Evolutionary conservation across 2,113 vertebrate species (phyloP).

Genomic region (Engraulis encrasicolus): DNA sequence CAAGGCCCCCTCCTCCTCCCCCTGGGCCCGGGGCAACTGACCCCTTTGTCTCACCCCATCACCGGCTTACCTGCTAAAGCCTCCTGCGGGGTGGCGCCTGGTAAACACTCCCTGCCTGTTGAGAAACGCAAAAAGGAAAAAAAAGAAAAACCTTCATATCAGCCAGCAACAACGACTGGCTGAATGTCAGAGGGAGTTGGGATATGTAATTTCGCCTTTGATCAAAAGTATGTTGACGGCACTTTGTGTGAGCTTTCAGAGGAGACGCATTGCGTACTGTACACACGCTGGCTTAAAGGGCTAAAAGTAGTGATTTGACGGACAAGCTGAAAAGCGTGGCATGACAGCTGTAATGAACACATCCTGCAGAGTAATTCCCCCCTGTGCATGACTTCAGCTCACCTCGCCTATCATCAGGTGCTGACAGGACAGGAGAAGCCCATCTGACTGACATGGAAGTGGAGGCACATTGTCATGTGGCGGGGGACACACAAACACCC

Average conservation of each 20-base stretch:
- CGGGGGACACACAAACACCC: background rate
- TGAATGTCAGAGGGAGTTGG: background rate
- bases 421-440: background rate
- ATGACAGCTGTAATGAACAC: conserved; percentile 23
- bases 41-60: too few species aligned
- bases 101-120: background rate
- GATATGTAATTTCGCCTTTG: background rate
- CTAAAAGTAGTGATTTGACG: conserved; percentile 7
- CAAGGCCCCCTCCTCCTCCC: too few species aligned
- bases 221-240: background rate
- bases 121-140: background rate
- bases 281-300: background rate
- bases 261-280: too few species aligned
- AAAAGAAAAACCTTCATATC: background rate
- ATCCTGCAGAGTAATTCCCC: conserved; percentile 11
- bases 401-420: conserved; percentile 5
- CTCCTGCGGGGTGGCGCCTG: background rate
- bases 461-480: background rate
- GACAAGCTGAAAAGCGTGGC: background rate
- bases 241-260: background rate
- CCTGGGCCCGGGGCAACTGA: too few species aligned
- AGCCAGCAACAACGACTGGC: background rate
- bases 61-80: too few species aligned
- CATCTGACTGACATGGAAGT: background rate
- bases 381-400: conserved; percentile 2